Evolutionary conservation across 2,113 vertebrate species (phyloP).

Genomic region (Pygoscelis antarcticus): DNA sequence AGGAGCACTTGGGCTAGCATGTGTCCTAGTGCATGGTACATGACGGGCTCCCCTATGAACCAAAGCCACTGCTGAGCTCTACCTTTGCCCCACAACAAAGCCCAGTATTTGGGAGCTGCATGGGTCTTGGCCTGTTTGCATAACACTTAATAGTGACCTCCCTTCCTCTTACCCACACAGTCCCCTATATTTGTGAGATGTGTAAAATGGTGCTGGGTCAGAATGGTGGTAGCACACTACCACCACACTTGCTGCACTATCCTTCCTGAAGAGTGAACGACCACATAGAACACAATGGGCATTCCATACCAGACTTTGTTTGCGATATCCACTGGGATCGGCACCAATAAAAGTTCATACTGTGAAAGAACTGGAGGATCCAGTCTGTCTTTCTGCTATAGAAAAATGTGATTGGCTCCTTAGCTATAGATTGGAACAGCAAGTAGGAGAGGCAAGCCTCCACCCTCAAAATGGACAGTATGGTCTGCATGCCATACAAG

Average conservation of each 20-base stretch:
- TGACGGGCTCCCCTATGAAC: not conserved
- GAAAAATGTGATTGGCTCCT: not conserved
- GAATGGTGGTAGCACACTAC: not conserved
- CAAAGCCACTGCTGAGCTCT: not conserved
- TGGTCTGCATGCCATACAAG: not conserved
- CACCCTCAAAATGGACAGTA: not conserved
- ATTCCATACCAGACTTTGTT: not conserved
- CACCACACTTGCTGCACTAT: not conserved
- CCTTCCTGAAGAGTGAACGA: not conserved
- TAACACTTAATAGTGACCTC: not conserved
- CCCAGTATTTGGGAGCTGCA: not conserved
- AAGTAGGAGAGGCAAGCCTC: not conserved
- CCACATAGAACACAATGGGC: fast-evolving
- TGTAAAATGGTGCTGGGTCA: not conserved
- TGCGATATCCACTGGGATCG: not conserved
- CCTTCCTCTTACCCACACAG: not conserved
- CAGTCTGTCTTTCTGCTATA: not conserved
- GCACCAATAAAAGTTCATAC: not conserved
- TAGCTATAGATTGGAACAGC: not conserved
- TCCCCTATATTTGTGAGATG: not conserved
- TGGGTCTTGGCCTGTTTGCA: not conserved
- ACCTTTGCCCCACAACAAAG: not conserved
- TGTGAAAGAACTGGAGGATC: not conserved
- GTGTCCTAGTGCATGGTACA: not conserved
- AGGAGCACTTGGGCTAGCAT: not conserved